phyloP scores from a whole-genome alignment of 2,113 vertebrate genomes.

The Elaphurus davidianus region DNA sequence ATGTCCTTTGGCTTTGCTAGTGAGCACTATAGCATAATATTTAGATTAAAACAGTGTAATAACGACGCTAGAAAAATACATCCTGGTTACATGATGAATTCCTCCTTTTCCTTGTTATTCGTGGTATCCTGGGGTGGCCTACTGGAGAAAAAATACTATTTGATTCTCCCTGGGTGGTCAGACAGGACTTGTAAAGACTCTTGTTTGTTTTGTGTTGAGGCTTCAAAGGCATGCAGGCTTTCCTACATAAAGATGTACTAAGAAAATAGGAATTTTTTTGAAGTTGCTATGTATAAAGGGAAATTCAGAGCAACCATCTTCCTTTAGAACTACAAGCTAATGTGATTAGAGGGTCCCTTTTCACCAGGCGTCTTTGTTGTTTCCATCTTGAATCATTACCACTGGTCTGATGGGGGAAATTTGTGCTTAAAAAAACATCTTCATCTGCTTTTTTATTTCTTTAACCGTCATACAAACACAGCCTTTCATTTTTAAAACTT shows the following conservation, averaged over 20 bases:
- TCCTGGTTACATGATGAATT: slow-evolving; percentile 70
- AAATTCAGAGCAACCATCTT: slow-evolving; percentile 63
- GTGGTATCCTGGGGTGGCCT: slow-evolving; percentile 73
- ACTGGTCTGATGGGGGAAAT: neutral
- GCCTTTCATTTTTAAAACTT: slow-evolving; percentile 15
- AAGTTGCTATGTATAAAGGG: slow-evolving; percentile 78
- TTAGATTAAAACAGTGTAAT: slow-evolving; percentile 65
- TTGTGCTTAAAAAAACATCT: neutral
- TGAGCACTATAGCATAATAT: slow-evolving; percentile 52
- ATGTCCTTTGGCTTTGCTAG: slow-evolving; percentile 29
- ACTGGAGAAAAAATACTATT: slow-evolving; percentile 76
- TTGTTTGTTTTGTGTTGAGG: slow-evolving; percentile 82
- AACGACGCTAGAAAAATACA: slow-evolving; percentile 64
- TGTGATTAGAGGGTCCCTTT: slow-evolving; percentile 54
- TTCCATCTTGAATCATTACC: slow-evolving; percentile 43
- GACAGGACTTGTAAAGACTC: slow-evolving; percentile 76
- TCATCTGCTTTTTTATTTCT: neutral
- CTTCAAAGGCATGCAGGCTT: slow-evolving; percentile 81
- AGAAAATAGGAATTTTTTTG: slow-evolving; percentile 73
- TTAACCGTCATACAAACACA: neutral
- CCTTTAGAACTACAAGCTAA: slow-evolving; percentile 55
- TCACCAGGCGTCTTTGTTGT: slow-evolving; percentile 37
- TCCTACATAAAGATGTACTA: slow-evolving; percentile 75
- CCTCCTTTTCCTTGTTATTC: slow-evolving; percentile 63
- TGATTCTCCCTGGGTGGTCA: slow-evolving; percentile 83